Evolutionary conservation across 1,140 invertebrate species (phyloP).

Genomic region (Calosoma granatense): DNA sequence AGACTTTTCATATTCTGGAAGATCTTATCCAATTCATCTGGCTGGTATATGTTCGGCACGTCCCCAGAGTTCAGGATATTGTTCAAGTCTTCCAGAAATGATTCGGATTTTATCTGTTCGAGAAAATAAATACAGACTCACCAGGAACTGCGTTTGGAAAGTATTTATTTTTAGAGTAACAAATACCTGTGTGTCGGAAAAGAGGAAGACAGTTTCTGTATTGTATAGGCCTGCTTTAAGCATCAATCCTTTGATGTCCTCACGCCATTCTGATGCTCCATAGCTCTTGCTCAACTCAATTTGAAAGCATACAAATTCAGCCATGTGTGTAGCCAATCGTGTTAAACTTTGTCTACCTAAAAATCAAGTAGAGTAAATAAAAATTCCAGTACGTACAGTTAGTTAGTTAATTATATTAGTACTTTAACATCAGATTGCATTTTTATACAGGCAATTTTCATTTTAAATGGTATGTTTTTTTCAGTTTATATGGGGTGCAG

Average conservation of each 20-base stretch:
- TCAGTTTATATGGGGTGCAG: no score
- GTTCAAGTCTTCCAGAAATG: slow-evolving; percentile 58
- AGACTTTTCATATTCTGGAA: slow-evolving; percentile 48
- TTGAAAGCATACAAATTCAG: slow-evolving; percentile 48
- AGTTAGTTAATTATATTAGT: neutral
- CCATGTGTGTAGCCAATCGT: slow-evolving; percentile 48
- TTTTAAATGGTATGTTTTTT: no score
- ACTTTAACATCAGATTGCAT: neutral
- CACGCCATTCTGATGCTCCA: slow-evolving; percentile 46
- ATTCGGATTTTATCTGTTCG: slow-evolving; percentile 48
- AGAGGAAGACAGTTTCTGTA: slow-evolving; percentile 52
- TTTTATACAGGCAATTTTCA: neutral
- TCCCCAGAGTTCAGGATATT: slow-evolving; percentile 59
- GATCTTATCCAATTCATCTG: slow-evolving; percentile 53
- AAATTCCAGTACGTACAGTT: slow-evolving; percentile 6
- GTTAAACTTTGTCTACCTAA: slow-evolving; percentile 54
- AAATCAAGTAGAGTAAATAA: no score
- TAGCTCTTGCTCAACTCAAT: slow-evolving; percentile 41
- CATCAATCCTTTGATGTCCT: slow-evolving; percentile 51
- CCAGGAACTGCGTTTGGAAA: neutral
- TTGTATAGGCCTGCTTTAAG: slow-evolving; percentile 43
- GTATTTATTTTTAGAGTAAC: neutral
- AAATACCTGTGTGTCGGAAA: slow-evolving; percentile 51
- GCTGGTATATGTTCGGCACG: slow-evolving; percentile 53
- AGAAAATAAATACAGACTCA: slow-evolving; percentile 1